Evolutionary conservation across 2,113 vertebrate species (phyloP), one percentile per base, ranked within the genome.

Genomic region (Agelaius tricolor): DNA sequence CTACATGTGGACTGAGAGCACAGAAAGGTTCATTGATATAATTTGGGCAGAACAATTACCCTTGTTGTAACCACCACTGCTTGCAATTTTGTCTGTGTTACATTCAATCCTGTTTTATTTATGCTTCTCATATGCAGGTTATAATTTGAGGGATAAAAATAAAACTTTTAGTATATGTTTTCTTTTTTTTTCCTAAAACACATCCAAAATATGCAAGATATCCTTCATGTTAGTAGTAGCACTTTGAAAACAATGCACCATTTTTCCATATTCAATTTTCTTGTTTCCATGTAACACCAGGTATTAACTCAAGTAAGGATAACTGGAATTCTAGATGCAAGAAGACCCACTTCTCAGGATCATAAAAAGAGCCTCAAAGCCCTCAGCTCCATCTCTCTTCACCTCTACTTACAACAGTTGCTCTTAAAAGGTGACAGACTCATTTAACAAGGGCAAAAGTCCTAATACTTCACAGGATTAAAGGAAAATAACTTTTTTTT

Each of bases 131-230:
- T 96, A 92, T 61, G 39, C 58, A 96, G 73, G 49, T 83, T 91
- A 68, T 51, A 97, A 98, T 98, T 74, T 95, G 51, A 96, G 78
- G 49, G 91, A 94, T 96, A 96, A 96, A 98, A 97, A 96, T 94
- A 96, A 93, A 93, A 30, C 27, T 57, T 87, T 31, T 35, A 46
- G 39, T 66, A 67, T 85, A 96, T 58, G 46, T 39, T 92, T 83
- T 61, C 4, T 74, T 91, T 87, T 91, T 89, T 80, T 49, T 85
- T 35, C 41, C 41, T 65, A 46, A 58, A 92, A 72, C 22, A 75
- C 27, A 33, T n/a, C 51, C 78, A 89, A 95, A 93, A 68, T 67
- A 47, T 26, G 67, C 27, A 68, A 86, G 4, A 35, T 47, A n/a
- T 4, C 80, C 62, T 92, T 81, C 41, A 74, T 39, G 81, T 37